phyloP scores from a whole-genome alignment of 2,888 invertebrate species.

The Parnassius orleans region DNA sequence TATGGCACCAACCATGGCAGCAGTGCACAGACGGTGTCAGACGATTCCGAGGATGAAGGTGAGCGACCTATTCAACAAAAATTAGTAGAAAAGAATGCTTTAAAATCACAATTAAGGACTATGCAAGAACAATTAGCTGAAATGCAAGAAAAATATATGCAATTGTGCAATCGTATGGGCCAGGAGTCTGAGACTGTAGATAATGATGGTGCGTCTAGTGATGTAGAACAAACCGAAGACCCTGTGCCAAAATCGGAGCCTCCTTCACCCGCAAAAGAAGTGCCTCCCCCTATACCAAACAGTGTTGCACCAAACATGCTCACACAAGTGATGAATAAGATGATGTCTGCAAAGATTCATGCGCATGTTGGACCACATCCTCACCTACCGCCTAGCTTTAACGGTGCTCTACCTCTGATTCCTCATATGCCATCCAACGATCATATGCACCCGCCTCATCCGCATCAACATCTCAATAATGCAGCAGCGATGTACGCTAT shows the following conservation, averaged over 20 bases:
- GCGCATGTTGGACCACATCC: conserved; percentile 76
- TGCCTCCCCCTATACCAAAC: conserved; percentile 70
- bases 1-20: conserved; percentile 74
- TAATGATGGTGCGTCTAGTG: conserved; percentile 87
- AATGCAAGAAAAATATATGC: conserved; percentile 95
- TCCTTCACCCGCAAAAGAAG: conserved; percentile 77
- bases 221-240: conserved; percentile 82
- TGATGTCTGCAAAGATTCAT: conserved; percentile 84
- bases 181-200: conserved; percentile 88
- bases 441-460: conserved; percentile 77
- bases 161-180: conserved; percentile 92
- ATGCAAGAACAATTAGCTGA: conserved; percentile 94
- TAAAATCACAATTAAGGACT: conserved; percentile 91
- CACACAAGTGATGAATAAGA: conserved; percentile 84
- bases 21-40: conserved; percentile 76
- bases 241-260: conserved; percentile 81
- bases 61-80: conserved; percentile 90
- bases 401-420: conserved; percentile 79
- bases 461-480: conserved; percentile 82
- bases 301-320: conserved; percentile 78
- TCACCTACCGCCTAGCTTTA: conserved; percentile 82
- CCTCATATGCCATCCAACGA: conserved; percentile 78
- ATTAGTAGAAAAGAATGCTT: conserved; percentile 91
- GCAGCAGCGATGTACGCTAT: conserved; percentile 86
- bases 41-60: conserved; percentile 89